Evolutionary conservation across 2,888 invertebrate genomes (phyloP).

Genomic region (Anorthoa munda): DNA sequence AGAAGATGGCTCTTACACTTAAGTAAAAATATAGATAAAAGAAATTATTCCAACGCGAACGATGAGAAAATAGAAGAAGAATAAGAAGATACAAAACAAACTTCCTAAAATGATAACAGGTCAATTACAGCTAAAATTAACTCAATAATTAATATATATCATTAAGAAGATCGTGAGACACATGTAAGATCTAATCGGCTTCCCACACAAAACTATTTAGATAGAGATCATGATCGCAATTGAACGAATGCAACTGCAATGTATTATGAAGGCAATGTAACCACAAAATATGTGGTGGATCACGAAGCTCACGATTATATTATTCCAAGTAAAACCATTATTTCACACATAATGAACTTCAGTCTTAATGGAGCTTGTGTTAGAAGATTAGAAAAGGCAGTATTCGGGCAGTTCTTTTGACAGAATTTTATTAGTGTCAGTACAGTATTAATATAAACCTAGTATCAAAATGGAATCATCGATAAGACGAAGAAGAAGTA

Average conservation of each 20-base stretch:
- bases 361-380: neutral
- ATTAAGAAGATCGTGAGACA: constrained; percentile 54
- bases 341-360: neutral
- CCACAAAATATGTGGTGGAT: constrained; percentile 72
- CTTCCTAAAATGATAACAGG: constrained; percentile 6
- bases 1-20: neutral
- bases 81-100: neutral
- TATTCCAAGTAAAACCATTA: neutral
- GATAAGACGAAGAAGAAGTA: no score
- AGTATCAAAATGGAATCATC: neutral
- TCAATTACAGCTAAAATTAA: constrained; percentile 6
- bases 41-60: neutral
- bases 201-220: constrained; percentile 43
- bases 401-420: neutral
- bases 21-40: neutral
- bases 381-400: neutral
- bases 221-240: constrained; percentile 45
- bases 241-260: constrained; percentile 39
- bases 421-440: neutral
- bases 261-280: constrained; percentile 72
- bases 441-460: neutral
- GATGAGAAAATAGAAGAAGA: neutral
- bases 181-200: constrained; percentile 48
- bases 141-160: constrained; percentile 34
- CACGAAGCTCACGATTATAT: constrained; percentile 65